These are phyloP conservation scores for Falco peregrinus DNA, from an alignment of 2,797 vertebrate species.

Conservation along the genomic window DNA sequence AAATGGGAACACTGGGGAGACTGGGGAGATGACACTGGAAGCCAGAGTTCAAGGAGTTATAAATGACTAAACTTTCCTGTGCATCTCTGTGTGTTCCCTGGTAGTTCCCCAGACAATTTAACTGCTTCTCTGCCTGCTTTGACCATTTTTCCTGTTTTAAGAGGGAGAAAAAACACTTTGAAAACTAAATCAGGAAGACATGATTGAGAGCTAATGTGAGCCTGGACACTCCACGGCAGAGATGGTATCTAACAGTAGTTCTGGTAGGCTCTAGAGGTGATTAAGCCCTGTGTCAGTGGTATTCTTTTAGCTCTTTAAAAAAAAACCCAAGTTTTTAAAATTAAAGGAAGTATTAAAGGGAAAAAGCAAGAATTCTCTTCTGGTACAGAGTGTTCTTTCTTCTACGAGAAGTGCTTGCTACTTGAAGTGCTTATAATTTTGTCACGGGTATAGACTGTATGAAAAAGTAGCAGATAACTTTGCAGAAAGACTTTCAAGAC, in stretches of 20 bases:
- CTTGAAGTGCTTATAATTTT: not conserved
- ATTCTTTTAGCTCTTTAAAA: not conserved
- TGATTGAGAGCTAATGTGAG: rapidly evolving
- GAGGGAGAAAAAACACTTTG: not conserved
- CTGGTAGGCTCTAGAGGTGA: not conserved
- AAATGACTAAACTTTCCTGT: not conserved
- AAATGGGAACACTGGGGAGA: not conserved
- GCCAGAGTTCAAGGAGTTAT: not conserved
- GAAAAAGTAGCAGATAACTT: not conserved
- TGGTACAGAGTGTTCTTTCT: not conserved
- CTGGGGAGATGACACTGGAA: not conserved
- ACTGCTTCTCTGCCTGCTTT: not conserved
- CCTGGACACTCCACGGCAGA: not conserved
- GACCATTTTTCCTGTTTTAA: not conserved
- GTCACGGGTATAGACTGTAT: not conserved
- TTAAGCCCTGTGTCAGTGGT: not conserved
- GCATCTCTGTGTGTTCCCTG: not conserved
- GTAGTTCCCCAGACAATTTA: not conserved
- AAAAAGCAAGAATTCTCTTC: not conserved
- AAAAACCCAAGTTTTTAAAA: not conserved
- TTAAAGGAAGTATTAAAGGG: not conserved
- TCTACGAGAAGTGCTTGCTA: not conserved
- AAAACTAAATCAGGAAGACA: not conserved
- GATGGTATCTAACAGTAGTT: not conserved
- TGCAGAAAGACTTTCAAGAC: not conserved